Percentiles rank a stretch among this genome's conserved stretches.
phyloP scores from a whole-genome alignment of 2,113 vertebrate genomes.

The Scytalopus superciliaris region DNA sequence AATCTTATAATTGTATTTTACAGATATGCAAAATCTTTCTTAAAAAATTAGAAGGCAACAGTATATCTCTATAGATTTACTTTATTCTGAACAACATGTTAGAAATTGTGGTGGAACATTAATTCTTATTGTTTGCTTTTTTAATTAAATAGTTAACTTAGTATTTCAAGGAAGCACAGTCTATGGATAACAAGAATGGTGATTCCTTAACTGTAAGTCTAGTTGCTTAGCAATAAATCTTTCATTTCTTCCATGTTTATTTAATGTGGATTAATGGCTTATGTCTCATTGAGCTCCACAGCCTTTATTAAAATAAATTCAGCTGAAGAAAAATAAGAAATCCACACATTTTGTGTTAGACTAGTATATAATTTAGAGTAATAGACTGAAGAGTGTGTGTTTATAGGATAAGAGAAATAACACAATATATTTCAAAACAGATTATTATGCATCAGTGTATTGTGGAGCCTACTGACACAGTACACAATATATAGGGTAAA shows the following conservation, averaged over 20 bases:
- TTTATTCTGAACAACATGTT: background rate
- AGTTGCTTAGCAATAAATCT: constrained; percentile 21
- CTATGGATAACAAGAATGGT: background rate
- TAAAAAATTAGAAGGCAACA: background rate
- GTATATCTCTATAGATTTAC: background rate
- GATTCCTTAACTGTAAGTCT: background rate
- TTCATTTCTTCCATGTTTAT: constrained; percentile 21
- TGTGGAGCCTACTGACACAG: background rate
- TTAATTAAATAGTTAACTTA: background rate
- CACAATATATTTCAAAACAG: background rate
- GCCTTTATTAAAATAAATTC: constrained; percentile 8
- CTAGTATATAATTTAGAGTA: background rate
- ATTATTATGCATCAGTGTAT: background rate
- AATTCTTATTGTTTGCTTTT: background rate
- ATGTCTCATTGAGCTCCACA: background rate
- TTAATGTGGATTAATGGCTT: constrained; percentile 45
- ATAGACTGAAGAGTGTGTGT: background rate
- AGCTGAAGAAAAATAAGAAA: background rate
- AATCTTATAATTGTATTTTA: background rate
- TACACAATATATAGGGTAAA: background rate
- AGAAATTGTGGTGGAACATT: background rate
- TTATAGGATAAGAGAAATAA: background rate
- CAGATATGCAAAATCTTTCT: background rate
- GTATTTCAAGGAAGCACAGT: background rate
- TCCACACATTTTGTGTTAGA: background rate